A percentile compares a stretch with the other conserved stretches of the same genome.
Evolutionary conservation across 2,113 vertebrate genomes (phyloP).

Genomic region (Ciconia boyciana): DNA sequence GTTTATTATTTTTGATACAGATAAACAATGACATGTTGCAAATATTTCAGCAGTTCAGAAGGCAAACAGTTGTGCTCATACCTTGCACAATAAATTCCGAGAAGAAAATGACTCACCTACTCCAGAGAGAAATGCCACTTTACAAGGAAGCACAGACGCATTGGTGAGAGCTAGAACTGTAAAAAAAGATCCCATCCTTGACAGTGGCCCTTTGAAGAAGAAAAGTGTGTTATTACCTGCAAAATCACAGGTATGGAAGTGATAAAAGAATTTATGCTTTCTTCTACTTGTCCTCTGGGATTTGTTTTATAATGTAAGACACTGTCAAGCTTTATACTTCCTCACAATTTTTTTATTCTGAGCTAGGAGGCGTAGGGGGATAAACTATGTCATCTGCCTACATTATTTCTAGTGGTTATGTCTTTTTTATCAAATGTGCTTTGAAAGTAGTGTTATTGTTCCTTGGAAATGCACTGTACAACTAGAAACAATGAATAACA

Average conservation of each 20-base stretch:
- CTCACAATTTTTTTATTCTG: background rate
- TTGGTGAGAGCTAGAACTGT: slow-evolving; percentile 56
- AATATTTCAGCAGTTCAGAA: background rate
- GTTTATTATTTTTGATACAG: background rate
- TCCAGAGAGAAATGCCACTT: slow-evolving; percentile 44
- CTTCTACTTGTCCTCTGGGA: background rate
- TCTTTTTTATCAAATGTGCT: background rate
- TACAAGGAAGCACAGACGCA: slow-evolving; percentile 41
- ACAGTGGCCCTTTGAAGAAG: slow-evolving; percentile 26
- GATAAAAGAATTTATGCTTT: background rate
- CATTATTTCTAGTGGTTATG: background rate
- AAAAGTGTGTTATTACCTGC: background rate
- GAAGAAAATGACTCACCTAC: background rate
- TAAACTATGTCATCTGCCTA: background rate
- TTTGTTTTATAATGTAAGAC: background rate
- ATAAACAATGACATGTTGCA: background rate
- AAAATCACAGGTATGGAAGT: slow-evolving; percentile 55
- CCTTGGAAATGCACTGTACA: background rate
- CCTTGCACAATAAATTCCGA: background rate
- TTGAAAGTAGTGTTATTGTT: background rate
- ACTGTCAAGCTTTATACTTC: background rate
- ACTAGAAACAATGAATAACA: background rate
- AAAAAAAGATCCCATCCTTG: background rate
- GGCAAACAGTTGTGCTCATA: background rate
- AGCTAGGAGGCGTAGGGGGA: background rate